A percentile compares a stretch with the other conserved stretches of the same genome.
Conservation (phyloP, 2,113 vertebrate species). For the Aptenodytes forsteri region DNA sequence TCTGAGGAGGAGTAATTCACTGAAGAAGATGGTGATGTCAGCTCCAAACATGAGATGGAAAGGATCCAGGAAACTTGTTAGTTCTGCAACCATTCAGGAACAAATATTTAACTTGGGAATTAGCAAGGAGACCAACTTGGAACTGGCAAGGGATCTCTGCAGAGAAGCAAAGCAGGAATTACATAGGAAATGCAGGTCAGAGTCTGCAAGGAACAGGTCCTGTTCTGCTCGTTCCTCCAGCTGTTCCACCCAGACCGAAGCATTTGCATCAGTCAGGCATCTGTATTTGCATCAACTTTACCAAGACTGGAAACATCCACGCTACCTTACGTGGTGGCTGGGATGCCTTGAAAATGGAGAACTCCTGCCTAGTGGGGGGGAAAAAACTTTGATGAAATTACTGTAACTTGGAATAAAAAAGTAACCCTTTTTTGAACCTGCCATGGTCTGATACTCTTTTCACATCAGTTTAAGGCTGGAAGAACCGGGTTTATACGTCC, state of each 20-base stretch:
- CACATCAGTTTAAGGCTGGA: background rate
- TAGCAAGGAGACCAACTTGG: background rate
- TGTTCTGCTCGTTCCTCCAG: conserved; percentile 23
- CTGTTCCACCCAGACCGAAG: background rate
- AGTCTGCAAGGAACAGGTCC: background rate
- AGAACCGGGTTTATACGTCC: background rate
- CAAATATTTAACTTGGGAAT: background rate
- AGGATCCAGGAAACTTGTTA: background rate
- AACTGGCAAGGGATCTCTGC: background rate
- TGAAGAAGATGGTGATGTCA: background rate
- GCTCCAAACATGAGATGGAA: background rate
- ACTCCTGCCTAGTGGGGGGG: background rate
- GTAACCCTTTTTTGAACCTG: background rate
- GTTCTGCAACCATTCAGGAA: background rate
- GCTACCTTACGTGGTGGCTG: accelerated
- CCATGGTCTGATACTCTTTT: background rate
- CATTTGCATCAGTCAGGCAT: background rate
- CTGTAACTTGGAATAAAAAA: background rate
- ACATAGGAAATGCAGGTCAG: background rate
- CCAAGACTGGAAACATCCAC: background rate
- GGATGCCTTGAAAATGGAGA: background rate
- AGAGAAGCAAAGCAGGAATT: background rate
- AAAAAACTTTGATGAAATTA: background rate
- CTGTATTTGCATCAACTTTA: background rate
- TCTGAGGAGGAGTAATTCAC: background rate